Evolutionary conservation across 2,888 invertebrate species (phyloP), one percentile per base, ranked within the genome.

Genomic region (Drosophila siamana): DNA sequence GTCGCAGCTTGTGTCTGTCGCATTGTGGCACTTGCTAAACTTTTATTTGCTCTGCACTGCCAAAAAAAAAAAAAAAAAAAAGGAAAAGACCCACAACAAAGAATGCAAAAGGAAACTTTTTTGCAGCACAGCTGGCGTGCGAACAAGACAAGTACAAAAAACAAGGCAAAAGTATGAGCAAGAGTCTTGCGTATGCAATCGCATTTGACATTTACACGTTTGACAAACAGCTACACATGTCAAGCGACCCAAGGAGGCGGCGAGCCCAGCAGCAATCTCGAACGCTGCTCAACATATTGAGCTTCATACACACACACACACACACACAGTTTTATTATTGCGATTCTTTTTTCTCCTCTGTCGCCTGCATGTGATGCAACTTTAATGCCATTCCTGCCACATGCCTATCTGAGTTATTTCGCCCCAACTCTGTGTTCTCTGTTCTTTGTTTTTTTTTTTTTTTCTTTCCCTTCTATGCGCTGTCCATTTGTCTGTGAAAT

Each of bases 131-230:
- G 28, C 28, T 28, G 28, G 28, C 47, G 43, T 43, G 33, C 33
- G n/a, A 2, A 28, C 6, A 28, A 52, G 59, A 38, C 57, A 30
- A 57, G 28, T 19, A 56, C 41, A 56, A 46, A 44, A 30, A 3
- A 28, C 1, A 28, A 28, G 8, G 28, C 11, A 33, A 33, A n/a
- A 33, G 8, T 28, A 1, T 7, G 8, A 28, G 28, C 11, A 11
- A 36, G 30, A 36, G 4, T 22, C 33, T 19, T 26, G 22, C 41
- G 38, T 38, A 26, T 73, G 59, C 73, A 63, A 68, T 77, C 70
- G 78, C 73, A 70, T 66, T 68, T 64, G 80, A 80, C 68, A 77
- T 73, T 80, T 69, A 69, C 76, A 78, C 68, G 71, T 68, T 64
- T 59, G 43, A 52, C 44, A 57, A 69, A 57, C 43, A 57, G 46